These are phyloP conservation scores for Ichneumon xanthorius DNA, from an alignment of 2,888 invertebrate genomes.

Conservation along the genomic window DNA sequence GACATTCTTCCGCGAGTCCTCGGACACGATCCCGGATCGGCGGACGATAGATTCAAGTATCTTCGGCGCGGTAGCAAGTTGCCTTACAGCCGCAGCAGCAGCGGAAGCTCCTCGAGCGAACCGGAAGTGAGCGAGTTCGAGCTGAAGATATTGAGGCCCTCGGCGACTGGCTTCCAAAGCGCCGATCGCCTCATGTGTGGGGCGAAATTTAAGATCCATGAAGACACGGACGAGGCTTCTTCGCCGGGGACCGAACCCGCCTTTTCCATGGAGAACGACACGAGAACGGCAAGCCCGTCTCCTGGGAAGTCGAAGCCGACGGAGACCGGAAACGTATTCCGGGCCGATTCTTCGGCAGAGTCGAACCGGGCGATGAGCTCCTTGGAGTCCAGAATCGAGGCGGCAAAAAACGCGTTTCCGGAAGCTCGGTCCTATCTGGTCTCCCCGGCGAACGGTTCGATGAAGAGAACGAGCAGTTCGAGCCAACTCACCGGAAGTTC, in stretches of 20 bases:
- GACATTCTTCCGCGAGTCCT: background rate
- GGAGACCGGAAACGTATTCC: constrained; percentile 24
- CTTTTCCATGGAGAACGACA: background rate
- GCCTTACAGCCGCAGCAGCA: constrained; percentile 4
- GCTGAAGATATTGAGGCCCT: background rate
- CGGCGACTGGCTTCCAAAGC: background rate
- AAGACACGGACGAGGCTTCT: constrained; percentile 36
- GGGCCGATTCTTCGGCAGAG: constrained; percentile 42
- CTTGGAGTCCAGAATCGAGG: constrained; percentile 24
- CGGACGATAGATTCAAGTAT: constrained; percentile 45
- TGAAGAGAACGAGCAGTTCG: background rate
- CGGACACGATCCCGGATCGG: background rate
- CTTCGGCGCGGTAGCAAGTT: constrained; percentile 24
- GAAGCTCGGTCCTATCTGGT: constrained; percentile 4
- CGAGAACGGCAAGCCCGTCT: too few species aligned
- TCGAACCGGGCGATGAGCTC: constrained; percentile 40
- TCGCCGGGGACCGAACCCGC: background rate
- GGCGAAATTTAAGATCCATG: constrained; percentile 36
- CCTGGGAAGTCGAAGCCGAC: background rate
- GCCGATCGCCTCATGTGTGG: background rate
- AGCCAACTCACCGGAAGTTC: constrained; percentile 23
- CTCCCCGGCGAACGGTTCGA: constrained; percentile 16
- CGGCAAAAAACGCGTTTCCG: background rate
- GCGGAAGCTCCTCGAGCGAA: constrained; percentile 32
- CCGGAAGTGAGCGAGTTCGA: constrained; percentile 1